Evolutionary conservation across 2,113 vertebrate genomes (phyloP).

Genomic region (Xenopus laevis): DNA sequence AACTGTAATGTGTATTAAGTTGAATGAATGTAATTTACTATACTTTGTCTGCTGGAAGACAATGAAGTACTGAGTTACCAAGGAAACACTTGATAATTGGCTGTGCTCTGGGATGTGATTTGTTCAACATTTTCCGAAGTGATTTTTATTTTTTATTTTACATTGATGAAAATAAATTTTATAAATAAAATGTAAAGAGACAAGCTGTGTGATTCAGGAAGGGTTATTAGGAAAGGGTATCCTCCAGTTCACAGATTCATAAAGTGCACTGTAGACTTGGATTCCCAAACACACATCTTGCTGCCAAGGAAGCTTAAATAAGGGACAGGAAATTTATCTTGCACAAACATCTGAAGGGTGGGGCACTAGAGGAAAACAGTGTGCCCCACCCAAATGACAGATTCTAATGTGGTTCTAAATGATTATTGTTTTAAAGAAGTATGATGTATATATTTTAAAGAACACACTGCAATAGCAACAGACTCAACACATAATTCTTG

Average conservation of each 20-base stretch:
- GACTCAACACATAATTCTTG: too few species aligned
- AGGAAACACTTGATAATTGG: conserved; percentile 6
- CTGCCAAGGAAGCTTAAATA: too few species aligned
- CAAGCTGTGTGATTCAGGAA: conserved; percentile 9
- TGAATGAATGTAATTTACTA: too few species aligned
- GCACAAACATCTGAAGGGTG: conserved; percentile 23
- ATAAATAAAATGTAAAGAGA: not conserved
- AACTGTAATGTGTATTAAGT: too few species aligned
- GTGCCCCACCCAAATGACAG: too few species aligned
- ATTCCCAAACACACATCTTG: not conserved
- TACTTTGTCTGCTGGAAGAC: not conserved
- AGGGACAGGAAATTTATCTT: not conserved
- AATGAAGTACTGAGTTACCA: not conserved
- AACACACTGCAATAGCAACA: too few species aligned
- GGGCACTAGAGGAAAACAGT: not conserved
- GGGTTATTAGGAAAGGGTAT: not conserved
- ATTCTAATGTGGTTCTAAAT: too few species aligned
- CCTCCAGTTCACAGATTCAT: not conserved
- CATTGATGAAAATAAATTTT: conserved; percentile 1
- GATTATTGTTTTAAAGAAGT: too few species aligned
- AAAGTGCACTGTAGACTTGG: not conserved
- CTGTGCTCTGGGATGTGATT: not conserved
- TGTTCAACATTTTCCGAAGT: not conserved
- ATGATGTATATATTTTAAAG: too few species aligned
- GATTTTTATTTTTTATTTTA: not conserved